Evolutionary conservation across 2,888 invertebrate species (phyloP).

Genomic region (Exephanes ischioxanthus): DNA sequence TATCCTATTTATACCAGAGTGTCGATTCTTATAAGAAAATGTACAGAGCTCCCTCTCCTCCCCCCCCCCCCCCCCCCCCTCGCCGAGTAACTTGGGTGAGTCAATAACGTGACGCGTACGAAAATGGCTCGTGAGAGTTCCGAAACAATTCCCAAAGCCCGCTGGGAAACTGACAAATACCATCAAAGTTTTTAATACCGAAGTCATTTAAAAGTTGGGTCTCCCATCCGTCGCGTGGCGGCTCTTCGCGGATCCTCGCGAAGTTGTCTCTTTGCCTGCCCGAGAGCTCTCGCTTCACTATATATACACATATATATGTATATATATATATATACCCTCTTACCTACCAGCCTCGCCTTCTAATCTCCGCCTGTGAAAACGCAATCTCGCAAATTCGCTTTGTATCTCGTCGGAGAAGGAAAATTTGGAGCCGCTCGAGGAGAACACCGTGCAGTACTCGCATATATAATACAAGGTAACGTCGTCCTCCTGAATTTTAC

Average conservation of each 20-base stretch:
- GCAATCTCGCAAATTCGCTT: slow-evolving; percentile 80
- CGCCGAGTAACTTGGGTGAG: slow-evolving; percentile 58
- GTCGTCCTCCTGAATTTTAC: slow-evolving; percentile 1
- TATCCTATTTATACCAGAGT: slow-evolving; percentile 20
- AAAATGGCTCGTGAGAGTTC: slow-evolving; percentile 79
- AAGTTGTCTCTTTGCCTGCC: slow-evolving; percentile 61
- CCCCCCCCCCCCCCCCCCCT: too few relatives aligned
- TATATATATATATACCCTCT: slow-evolving; percentile 1
- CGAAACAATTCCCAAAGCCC: slow-evolving; percentile 78
- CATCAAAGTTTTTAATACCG: slow-evolving; percentile 83
- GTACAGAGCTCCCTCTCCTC: slow-evolving; percentile 9
- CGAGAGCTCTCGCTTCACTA: slow-evolving; percentile 56
- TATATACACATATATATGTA: slow-evolving; percentile 22
- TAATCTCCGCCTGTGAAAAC: slow-evolving; percentile 75
- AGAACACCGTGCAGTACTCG: slow-evolving; percentile 11
- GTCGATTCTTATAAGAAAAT: slow-evolving; percentile 55
- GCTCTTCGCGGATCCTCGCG: slow-evolving; percentile 55
- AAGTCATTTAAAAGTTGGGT: slow-evolving; percentile 82
- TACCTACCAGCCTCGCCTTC: slow-evolving; percentile 59
- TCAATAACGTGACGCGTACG: slow-evolving; percentile 65
- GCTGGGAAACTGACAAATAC: slow-evolving; percentile 80
- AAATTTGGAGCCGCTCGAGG: slow-evolving; percentile 48
- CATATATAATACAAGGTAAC: not conserved
- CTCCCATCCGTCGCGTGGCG: slow-evolving; percentile 77
- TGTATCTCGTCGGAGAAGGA: slow-evolving; percentile 64